Evolutionary conservation across 1,140 invertebrate species (phyloP).

Genomic region (Lineus longissimus): DNA sequence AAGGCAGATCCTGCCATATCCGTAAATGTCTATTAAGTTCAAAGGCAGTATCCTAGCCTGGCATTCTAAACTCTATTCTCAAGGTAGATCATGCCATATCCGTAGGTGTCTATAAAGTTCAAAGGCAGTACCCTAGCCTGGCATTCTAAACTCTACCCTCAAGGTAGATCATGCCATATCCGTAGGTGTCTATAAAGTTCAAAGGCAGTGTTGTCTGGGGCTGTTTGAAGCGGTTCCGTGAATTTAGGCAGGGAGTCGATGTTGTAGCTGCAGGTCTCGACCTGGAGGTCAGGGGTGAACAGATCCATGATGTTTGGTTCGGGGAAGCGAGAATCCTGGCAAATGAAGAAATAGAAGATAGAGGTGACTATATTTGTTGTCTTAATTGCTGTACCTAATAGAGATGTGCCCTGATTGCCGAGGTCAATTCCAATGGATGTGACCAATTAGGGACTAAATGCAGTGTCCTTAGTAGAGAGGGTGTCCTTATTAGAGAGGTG

Average conservation of each 20-base stretch:
- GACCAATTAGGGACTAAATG: no score
- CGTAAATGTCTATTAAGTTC: no score
- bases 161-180: conserved; percentile 27
- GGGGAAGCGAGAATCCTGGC: not conserved
- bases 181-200: conserved; percentile 37
- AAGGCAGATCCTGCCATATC: no score
- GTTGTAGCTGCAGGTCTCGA: conserved; percentile 27
- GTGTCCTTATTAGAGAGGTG: no score
- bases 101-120: conserved; percentile 36
- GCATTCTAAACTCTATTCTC: not conserved
- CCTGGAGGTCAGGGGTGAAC: conserved; percentile 32
- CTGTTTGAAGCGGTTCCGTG: conserved; percentile 19
- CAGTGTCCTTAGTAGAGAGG: no score
- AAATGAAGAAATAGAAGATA: not conserved
- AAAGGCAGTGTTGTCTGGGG: conserved; percentile 27
- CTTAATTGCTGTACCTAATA: not conserved
- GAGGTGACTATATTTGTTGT: not conserved
- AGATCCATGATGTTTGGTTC: conserved; percentile 41
- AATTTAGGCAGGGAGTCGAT: conserved; percentile 19
- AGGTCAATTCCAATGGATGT: no score
- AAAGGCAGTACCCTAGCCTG: no score
- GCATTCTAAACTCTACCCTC: no score
- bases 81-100: no score
- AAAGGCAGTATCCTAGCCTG: no score
- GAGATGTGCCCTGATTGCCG: not conserved